These are phyloP conservation scores for Turritopsis dohrnii DNA, from an alignment of 30 jellyfish, hydroid and myxozoan species.

Conservation along the genomic window DNA sequence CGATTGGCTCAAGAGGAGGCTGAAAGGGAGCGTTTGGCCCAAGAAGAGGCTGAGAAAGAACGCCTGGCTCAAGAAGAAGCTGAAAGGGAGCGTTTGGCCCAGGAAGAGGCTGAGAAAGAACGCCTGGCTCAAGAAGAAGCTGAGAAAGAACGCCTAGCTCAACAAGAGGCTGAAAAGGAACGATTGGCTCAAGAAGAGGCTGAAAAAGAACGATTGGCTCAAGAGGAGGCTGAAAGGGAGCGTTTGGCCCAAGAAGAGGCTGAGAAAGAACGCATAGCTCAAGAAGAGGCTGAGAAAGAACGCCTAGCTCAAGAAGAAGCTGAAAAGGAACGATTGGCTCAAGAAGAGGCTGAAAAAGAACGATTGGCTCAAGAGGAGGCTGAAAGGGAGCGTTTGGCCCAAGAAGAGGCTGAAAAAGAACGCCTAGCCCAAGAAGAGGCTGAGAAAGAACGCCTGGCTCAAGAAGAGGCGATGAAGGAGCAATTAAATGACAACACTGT, in stretches of 20 bases:
- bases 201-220: conserved; percentile 18
- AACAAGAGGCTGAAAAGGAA: conserved; percentile 29
- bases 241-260: conserved; percentile 27
- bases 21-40: conserved; percentile 20
- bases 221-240: conserved; percentile 35
- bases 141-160: conserved; percentile 14
- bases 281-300: conserved; percentile 35
- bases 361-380: conserved; percentile 33
- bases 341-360: conserved; percentile 29
- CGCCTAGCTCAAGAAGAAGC: conserved; percentile 28
- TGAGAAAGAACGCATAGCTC: conserved; percentile 26
- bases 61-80: conserved; percentile 32
- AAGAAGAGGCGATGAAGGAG: conserved; percentile 13
- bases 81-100: conserved; percentile 21
- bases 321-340: conserved; percentile 22
- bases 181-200: conserved; percentile 33
- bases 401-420: conserved; percentile 24
- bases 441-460: background rate
- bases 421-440: conserved; percentile 31
- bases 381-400: conserved; percentile 14
- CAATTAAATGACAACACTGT: background rate
- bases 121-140: conserved; percentile 34
- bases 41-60: conserved; percentile 35
- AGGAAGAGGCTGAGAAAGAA: conserved; percentile 17
- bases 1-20: conserved; percentile 34